Conservation (phyloP, 2,113 vertebrate genomes). For the Saccopteryx bilineata region DNA sequence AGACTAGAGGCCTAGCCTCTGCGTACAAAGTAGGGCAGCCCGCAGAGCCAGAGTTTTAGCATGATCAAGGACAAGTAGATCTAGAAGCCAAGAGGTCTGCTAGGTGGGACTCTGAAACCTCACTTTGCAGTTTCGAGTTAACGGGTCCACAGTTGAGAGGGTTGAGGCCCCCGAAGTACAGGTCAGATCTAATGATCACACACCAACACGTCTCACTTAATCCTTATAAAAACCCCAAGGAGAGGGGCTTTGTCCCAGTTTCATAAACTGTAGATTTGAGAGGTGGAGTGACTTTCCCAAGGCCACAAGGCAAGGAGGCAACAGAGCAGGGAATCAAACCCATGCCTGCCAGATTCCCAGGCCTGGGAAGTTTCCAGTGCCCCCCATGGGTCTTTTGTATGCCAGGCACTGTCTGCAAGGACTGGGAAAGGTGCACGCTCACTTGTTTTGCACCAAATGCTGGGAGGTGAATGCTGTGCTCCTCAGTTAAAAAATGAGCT, state of each 20-base stretch:
- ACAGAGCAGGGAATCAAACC: neutral
- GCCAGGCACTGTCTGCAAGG: accelerated
- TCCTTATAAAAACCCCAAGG: no score
- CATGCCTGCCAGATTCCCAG: accelerated
- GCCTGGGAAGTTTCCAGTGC: neutral
- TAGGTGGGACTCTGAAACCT: neutral
- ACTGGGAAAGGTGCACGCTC: neutral
- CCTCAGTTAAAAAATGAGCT: neutral
- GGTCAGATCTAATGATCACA: no score
- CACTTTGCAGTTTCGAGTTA: neutral
- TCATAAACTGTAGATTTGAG: neutral
- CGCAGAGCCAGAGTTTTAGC: neutral
- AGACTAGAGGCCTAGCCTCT: neutral
- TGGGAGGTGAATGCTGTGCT: neutral
- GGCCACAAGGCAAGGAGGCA: neutral
- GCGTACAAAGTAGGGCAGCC: neutral
- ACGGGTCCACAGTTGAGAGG: neutral
- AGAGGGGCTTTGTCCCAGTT: neutral
- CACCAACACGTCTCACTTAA: neutral
- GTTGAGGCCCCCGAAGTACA: no score
- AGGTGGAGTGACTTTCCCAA: neutral
- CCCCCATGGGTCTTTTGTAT: neutral
- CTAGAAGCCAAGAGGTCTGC: neutral
- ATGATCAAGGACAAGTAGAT: neutral
- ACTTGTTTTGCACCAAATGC: neutral